phyloP scores from a whole-genome alignment of 2,797 vertebrate species.

The Rhinella marina region DNA sequence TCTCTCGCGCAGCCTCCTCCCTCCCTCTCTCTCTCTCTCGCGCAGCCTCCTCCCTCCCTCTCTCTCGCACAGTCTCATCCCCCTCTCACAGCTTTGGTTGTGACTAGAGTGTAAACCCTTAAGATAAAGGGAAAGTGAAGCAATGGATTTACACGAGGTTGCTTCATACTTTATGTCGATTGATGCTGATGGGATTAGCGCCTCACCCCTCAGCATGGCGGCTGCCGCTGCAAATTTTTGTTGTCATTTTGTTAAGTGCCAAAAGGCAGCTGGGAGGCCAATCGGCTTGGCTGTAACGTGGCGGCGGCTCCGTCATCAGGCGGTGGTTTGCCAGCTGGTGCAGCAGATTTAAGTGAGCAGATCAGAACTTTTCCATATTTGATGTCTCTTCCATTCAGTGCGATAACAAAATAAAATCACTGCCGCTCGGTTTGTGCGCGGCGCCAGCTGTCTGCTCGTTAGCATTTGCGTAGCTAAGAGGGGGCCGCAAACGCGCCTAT shows the following conservation, averaged over 20 bases:
- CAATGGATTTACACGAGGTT: not conserved
- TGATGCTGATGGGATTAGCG: not conserved
- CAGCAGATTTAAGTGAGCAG: constrained; percentile 15
- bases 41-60: no score
- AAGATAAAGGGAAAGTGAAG: not conserved
- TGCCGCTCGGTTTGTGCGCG: not conserved
- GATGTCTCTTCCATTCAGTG: constrained; percentile 32
- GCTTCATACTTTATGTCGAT: not conserved
- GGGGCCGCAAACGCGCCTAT: not conserved
- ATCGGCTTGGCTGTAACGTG: not conserved
- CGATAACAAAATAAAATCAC: constrained; percentile 39
- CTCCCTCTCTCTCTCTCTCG: no score
- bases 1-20: no score
- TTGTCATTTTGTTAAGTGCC: not conserved
- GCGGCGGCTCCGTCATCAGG: not conserved
- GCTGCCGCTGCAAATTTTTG: not conserved
- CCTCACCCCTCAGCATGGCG: not conserved
- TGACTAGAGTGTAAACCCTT: not conserved
- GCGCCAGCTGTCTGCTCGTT: constrained; percentile 40
- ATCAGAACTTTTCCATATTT: constrained; percentile 38
- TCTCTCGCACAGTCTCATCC: no score
- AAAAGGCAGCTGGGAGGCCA: not conserved
- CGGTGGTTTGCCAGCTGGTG: constrained; percentile 27
- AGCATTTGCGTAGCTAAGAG: constrained; percentile 13
- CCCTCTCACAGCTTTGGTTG: not conserved